Evolutionary conservation across 2,113 vertebrate species (phyloP), one percentile per base, ranked within the genome.

Genomic region (Dipodomys merriami): DNA sequence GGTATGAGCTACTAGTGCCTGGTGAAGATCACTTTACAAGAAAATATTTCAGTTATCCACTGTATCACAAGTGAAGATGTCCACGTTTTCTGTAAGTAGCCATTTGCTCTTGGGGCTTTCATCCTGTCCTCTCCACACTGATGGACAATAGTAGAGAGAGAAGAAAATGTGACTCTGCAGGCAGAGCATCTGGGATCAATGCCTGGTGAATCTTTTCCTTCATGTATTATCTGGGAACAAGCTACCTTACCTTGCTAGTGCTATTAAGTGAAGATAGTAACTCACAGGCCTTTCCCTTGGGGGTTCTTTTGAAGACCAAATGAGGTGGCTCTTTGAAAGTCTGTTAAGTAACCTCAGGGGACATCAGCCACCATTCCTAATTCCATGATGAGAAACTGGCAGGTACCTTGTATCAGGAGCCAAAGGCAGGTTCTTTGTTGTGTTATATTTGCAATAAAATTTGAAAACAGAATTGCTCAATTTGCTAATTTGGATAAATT

Each of bases 401-500:
- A 60, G 87, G 35, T 1, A 0, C 25, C 39, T 0, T 4, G 0
- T 16, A 96, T 64, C 64, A 89, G 80, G 73, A 27, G 22, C 91
- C 81, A 95, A 76, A 12, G 33, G 44, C 60, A 49, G 62, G 44
- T 33, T 87, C 7, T 35, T 39, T 64, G 10, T 69, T 65, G 35
- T 83, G 86, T 85, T 33, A 78, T 13, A 68, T 77, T 86, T 77
- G 68, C 35, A 91, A 92, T 77, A 82, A 69, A 88, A 86, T 86
- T 94, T 81, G 27, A 78, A 88, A 93, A 93, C 5, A 94, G 68
- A 94, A 76, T 80, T 72, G 91, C 10, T 30, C 12, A 65, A 85
- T 83, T 67, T 71, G 33, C 68, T 86, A 92, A 79, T 78, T 86
- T 85, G 46, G 33, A 60, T 4, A 77, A 93, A 84, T 69, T 60